These are phyloP conservation scores for Crocodylus rhombifer DNA, from an alignment of 2,797 vertebrate genomes.

Conservation along the genomic window DNA sequence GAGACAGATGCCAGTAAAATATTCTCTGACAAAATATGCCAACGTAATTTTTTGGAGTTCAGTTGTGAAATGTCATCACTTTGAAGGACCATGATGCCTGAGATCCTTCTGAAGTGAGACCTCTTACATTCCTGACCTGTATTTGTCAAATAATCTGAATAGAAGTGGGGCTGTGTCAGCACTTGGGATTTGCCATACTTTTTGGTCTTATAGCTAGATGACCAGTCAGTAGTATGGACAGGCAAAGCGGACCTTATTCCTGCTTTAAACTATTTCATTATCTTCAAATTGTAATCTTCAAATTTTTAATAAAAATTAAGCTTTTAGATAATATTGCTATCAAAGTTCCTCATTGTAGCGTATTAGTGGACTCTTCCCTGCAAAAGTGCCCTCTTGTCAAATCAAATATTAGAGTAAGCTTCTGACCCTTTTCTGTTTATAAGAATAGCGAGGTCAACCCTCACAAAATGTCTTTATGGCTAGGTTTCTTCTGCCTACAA, in stretches of 20 bases:
- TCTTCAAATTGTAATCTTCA: neutral
- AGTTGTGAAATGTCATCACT: neutral
- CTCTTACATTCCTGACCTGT: neutral
- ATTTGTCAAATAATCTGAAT: neutral
- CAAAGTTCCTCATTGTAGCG: neutral
- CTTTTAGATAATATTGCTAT: neutral
- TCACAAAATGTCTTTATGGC: neutral
- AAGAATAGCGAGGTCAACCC: neutral
- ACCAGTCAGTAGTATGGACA: neutral
- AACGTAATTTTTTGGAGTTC: neutral
- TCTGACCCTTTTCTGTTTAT: neutral
- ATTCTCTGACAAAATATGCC: neutral
- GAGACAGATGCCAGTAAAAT: neutral
- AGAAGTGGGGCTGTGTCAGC: neutral
- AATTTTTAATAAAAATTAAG: neutral
- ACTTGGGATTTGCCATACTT: neutral
- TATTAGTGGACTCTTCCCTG: neutral
- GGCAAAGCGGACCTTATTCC: neutral
- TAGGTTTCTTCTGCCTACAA: neutral
- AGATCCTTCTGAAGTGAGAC: neutral
- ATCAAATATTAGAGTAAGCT: neutral
- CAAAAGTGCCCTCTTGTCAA: neutral
- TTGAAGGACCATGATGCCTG: neutral
- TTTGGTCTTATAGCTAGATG: neutral
- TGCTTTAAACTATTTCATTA: neutral